Evolutionary conservation across 1,140 invertebrate species (phyloP).

Genomic region (Hetaerina americana): DNA sequence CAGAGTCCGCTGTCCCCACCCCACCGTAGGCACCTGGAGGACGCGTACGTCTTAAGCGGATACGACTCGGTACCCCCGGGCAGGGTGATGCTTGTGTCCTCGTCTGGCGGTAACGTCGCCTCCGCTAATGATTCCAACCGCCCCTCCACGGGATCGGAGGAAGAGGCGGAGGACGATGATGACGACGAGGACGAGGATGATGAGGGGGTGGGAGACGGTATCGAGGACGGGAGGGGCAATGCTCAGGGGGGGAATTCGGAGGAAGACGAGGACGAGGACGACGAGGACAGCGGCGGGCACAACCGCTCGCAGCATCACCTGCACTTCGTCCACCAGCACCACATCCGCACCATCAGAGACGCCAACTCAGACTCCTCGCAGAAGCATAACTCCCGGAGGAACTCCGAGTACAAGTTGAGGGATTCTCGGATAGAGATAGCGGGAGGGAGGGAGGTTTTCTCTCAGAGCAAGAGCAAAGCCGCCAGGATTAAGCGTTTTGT

Average conservation of each 20-base stretch:
- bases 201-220: neutral
- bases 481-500: slow-evolving; percentile 52
- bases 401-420: slow-evolving; percentile 16
- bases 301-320: slow-evolving; percentile 32
- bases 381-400: neutral
- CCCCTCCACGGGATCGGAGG: neutral
- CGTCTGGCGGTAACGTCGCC: neutral
- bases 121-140: neutral
- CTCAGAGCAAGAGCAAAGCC: slow-evolving; percentile 66
- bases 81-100: neutral
- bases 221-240: slow-evolving; percentile 10
- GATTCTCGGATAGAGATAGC: slow-evolving; percentile 70
- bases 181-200: slow-evolving; percentile 13
- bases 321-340: neutral
- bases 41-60: slow-evolving; percentile 10
- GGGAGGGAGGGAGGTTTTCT: slow-evolving; percentile 72
- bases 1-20: neutral
- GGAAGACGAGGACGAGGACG: slow-evolving; percentile 27
- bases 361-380: neutral
- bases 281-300: slow-evolving; percentile 26
- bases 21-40: neutral
- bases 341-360: neutral
- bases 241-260: slow-evolving; percentile 28
- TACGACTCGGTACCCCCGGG: neutral
- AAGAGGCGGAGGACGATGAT: slow-evolving; percentile 1